These are phyloP conservation scores for Turnix velox DNA, from an alignment of 2,113 vertebrate species.

Conservation along the genomic window DNA sequence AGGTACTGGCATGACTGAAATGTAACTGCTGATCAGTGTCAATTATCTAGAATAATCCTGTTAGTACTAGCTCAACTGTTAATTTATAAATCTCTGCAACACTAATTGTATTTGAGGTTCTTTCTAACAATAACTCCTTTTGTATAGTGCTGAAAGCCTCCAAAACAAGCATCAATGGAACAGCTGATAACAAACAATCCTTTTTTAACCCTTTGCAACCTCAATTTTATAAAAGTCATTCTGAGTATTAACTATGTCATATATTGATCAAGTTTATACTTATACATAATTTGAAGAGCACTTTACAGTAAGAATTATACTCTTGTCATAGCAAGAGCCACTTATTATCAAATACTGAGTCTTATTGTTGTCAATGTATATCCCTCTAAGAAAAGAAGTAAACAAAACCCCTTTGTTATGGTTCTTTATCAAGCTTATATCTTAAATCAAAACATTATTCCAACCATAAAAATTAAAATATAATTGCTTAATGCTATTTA, in stretches of 20 bases:
- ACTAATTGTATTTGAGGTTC: conserved; percentile 30
- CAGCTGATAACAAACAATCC: conserved; percentile 25
- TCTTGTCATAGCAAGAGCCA: not conserved
- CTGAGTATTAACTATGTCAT: not conserved
- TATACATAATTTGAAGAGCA: not conserved
- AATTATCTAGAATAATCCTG: conserved; percentile 64
- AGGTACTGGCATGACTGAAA: conserved; percentile 5
- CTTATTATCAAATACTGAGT: not conserved
- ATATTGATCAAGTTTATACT: not conserved
- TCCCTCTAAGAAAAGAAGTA: not conserved
- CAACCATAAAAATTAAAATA: not conserved
- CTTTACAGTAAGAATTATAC: not conserved
- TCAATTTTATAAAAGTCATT: not conserved
- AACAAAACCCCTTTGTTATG: fast-evolving
- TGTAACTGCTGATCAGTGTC: conserved; percentile 48
- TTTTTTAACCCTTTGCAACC: not conserved
- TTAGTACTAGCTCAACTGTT: conserved; percentile 42
- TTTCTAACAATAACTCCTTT: conserved; percentile 22
- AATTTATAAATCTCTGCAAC: conserved; percentile 33
- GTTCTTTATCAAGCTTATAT: not conserved
- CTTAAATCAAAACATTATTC: not conserved
- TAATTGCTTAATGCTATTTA: not conserved
- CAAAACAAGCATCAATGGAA: conserved; percentile 17
- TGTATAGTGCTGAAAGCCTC: conserved; percentile 4
- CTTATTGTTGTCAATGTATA: not conserved